Evolutionary conservation across 2,797 vertebrate genomes (phyloP), one percentile per base, ranked within the genome.

Genomic region (Scarus forsteni): DNA sequence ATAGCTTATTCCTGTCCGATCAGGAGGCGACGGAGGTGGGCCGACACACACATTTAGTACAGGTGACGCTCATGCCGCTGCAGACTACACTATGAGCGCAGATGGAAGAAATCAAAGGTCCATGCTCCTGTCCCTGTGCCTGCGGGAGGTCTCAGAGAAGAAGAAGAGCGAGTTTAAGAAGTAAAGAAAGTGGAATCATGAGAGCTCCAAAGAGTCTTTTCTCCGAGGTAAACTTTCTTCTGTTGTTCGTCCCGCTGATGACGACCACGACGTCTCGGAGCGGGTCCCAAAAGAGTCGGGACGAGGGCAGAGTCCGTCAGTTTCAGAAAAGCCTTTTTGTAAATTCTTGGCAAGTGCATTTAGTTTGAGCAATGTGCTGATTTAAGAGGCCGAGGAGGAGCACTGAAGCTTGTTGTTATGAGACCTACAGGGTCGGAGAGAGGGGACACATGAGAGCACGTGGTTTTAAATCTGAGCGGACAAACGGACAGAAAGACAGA

Each of bases 391-490:
- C 93, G 96, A 92, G 90, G 96, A 92, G 90, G 97, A 97, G 92
- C 96, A 96, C 94, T 99, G 97, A 91, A 98, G 96, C 95, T 97
- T 99, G 97, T 99, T 99, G 97, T 97, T 98, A 96, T 99, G 97
- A 95, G 97, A 99, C 97, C 97, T 99, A 96, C 90, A 95, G 95
- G 94, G 91, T 94, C 85, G 95, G 95, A 96, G 87, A 93, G 80
- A 94, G 92, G 93, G 88, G 74, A 95, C 89, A 95, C 92, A 94
- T 96, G 94, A 97, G 93, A 93, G 94, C 87, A 91, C 92, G 94
- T 95, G 80, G 52, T 69, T 82, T 84, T 71, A 83, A 64, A 77
- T 66, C 69, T 79, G 80, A 66, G 87, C 76, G 88, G 75, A 86
- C 54, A 91, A 77, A 85, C 57, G 51, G 38, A 70, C 51, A 50